These are phyloP conservation scores for Sycophila sp. DNA, from an alignment of 1,140 invertebrate genomes.

Conservation along the genomic window DNA sequence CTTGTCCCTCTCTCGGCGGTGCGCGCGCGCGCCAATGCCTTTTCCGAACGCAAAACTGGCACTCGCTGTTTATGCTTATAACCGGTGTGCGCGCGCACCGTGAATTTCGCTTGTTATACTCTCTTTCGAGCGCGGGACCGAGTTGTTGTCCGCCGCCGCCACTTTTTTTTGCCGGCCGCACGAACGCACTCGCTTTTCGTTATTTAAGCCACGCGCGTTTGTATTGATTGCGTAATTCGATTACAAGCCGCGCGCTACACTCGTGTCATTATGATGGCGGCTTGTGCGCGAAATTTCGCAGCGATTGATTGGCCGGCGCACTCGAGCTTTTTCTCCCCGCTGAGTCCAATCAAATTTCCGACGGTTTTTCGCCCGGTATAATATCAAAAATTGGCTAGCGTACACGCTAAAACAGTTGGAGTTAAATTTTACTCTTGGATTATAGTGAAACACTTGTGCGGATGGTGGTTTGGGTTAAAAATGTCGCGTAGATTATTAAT, in stretches of 20 bases:
- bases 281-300: background rate
- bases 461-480: no score
- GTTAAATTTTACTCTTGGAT: no score
- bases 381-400: no score
- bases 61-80: conserved; percentile 5
- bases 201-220: conserved; percentile 20
- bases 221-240: conserved; percentile 20
- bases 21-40: background rate
- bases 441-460: no score
- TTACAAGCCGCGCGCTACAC: background rate
- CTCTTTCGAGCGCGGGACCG: background rate
- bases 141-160: background rate
- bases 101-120: conserved; percentile 5
- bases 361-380: background rate
- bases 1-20: background rate
- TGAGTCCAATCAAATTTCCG: background rate
- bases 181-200: background rate
- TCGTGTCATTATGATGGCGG: background rate
- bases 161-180: background rate
- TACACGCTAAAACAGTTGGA: no score
- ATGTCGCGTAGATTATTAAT: no score
- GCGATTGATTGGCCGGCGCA: no score
- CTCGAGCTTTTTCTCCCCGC: background rate
- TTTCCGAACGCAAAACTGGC: conserved; percentile 6
- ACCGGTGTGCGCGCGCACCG: no score